These are phyloP conservation scores for Paracyclopina nana DNA, from an alignment of 1,140 invertebrate species.

Conservation along the genomic window DNA sequence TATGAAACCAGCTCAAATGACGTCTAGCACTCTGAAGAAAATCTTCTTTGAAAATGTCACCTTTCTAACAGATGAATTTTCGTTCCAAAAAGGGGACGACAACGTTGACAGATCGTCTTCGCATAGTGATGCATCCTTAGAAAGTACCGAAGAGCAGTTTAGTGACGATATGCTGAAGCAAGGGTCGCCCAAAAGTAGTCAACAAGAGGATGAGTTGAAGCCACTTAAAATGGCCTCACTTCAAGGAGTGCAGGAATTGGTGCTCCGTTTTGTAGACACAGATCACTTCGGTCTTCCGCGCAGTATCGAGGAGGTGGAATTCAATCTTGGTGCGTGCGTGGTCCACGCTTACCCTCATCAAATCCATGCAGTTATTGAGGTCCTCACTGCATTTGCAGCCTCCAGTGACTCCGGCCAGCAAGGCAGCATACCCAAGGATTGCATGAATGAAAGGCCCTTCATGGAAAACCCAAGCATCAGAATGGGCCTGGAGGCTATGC, in stretches of 20 bases:
- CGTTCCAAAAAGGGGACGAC: neutral
- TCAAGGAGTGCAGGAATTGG: neutral
- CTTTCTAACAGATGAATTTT: conserved; percentile 8
- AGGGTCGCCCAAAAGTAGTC: no score
- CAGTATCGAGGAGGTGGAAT: conserved; percentile 1
- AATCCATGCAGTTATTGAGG: conserved; percentile 7
- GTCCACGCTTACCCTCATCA: conserved; percentile 15
- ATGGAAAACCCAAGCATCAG: no score
- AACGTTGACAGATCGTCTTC: neutral
- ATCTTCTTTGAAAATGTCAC: neutral
- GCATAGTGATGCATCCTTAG: no score
- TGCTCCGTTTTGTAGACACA: conserved; percentile 6
- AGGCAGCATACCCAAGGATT: neutral
- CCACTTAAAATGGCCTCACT: conserved; percentile 1
- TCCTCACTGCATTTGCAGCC: neutral
- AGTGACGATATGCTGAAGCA: no score
- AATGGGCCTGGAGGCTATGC: conserved; percentile 1
- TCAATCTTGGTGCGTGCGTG: conserved; percentile 1
- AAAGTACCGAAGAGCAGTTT: no score
- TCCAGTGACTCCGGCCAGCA: neutral
- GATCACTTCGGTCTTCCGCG: conserved; percentile 8
- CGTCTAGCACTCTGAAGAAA: conserved; percentile 4
- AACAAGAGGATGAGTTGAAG: no score
- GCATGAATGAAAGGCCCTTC: no score
- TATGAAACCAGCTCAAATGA: neutral